Evolutionary conservation across 2,113 vertebrate species (phyloP).

Genomic region (Stercorarius parasiticus): DNA sequence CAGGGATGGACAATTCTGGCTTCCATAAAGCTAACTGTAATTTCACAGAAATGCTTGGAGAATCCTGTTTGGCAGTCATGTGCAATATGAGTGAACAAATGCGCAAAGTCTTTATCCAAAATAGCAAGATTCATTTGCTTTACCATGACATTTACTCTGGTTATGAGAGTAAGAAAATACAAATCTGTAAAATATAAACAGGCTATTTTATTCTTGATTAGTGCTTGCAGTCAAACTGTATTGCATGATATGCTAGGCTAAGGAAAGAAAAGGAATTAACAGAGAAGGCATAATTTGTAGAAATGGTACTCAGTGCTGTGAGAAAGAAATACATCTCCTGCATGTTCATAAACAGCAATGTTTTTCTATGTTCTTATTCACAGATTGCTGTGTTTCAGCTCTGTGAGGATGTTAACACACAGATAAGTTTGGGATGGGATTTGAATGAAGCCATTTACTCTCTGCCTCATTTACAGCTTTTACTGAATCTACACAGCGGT

Average conservation of each 20-base stretch:
- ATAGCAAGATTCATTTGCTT: background rate
- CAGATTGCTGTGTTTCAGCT: background rate
- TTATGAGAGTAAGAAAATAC: background rate
- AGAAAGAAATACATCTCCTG: background rate
- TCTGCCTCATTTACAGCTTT: background rate
- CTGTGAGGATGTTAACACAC: background rate
- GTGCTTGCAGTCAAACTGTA: background rate
- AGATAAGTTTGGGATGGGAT: background rate
- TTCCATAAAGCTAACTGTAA: background rate
- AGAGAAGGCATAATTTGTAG: background rate
- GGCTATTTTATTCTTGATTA: background rate
- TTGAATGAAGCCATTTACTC: background rate
- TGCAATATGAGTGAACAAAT: background rate
- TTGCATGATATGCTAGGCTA: background rate
- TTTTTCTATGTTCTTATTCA: background rate
- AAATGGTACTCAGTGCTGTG: background rate
- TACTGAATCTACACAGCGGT: background rate
- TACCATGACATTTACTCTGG: background rate
- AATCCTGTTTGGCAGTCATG: background rate
- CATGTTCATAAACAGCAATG: background rate
- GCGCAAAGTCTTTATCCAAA: background rate
- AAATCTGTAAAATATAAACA: background rate
- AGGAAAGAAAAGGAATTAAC: background rate
- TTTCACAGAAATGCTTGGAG: slow-evolving; percentile 1
- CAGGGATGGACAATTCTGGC: background rate